Evolutionary conservation across 2,888 invertebrate species (phyloP).

Genomic region (Syrista parreyssii): DNA sequence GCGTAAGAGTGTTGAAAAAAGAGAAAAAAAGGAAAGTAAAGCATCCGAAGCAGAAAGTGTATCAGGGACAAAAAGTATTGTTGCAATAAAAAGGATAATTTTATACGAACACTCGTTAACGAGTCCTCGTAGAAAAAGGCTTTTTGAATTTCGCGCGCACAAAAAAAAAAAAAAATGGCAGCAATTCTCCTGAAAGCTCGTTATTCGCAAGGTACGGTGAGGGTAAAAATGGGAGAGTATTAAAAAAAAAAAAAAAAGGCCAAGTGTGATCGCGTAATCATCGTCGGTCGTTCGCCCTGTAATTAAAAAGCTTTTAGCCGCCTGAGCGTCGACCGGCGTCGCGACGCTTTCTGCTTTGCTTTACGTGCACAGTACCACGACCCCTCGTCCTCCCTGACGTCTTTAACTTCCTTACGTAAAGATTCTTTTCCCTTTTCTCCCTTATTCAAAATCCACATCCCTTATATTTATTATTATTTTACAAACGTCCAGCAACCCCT

Average conservation of each 20-base stretch:
- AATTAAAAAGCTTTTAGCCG: slow-evolving; percentile 13
- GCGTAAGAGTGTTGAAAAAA: not conserved
- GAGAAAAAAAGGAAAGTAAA: too few relatives aligned
- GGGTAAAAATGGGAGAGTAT: not conserved
- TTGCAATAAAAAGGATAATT: not conserved
- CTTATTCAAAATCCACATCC: not conserved
- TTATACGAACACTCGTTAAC: not conserved
- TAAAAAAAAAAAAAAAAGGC: not conserved
- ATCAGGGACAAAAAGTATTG: not conserved
- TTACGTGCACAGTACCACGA: not conserved
- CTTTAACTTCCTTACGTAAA: not conserved
- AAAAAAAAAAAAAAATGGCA: not conserved
- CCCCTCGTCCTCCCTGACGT: not conserved
- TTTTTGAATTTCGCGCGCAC: not conserved
- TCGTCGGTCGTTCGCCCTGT: not conserved
- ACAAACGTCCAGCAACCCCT: too few relatives aligned
- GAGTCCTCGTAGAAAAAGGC: not conserved
- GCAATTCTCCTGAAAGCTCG: not conserved
- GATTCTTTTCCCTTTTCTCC: not conserved
- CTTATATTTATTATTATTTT: not conserved
- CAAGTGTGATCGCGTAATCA: slow-evolving; percentile 3
- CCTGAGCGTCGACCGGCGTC: not conserved
- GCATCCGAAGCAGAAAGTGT: not conserved
- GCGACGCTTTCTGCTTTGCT: not conserved
- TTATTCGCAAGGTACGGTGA: not conserved